Conservation (phyloP, 2,888 invertebrate genomes). For the Herminia tarsipennalis region DNA sequence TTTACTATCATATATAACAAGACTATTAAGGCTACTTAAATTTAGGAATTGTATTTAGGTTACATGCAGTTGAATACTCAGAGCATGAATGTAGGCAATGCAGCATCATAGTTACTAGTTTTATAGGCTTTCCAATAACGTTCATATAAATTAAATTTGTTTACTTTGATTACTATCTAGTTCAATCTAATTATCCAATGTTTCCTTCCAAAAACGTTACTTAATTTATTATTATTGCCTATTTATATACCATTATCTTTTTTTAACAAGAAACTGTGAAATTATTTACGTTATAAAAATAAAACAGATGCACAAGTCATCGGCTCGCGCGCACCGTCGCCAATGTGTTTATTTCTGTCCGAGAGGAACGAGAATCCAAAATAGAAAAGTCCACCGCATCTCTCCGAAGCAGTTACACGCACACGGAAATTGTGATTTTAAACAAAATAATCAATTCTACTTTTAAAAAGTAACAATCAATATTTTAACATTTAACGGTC, state of each 20-base stretch:
- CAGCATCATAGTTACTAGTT: too few species aligned
- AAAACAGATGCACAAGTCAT: slow-evolving; percentile 56
- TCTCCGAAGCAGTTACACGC: slow-evolving; percentile 70
- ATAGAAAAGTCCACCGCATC: slow-evolving; percentile 81
- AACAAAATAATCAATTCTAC: slow-evolving; percentile 42
- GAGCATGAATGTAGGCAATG: too few species aligned
- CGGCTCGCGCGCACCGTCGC: slow-evolving; percentile 62
- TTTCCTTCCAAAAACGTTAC: too few species aligned
- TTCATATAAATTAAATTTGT: too few species aligned
- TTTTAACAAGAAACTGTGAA: slow-evolving; percentile 4
- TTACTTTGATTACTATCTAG: too few species aligned
- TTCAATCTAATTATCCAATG: too few species aligned
- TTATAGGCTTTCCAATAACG: too few species aligned
- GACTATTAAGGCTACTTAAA: too few species aligned
- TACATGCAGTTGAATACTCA: too few species aligned
- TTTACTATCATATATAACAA: too few species aligned
- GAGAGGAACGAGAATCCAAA: slow-evolving; percentile 69
- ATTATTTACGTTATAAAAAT: slow-evolving; percentile 45
- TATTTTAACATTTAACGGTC: slow-evolving; percentile 15
- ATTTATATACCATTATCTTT: neutral
- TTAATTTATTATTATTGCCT: too few species aligned
- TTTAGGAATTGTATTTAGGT: too few species aligned
- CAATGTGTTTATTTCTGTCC: slow-evolving; percentile 79
- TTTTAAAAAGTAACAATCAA: slow-evolving; percentile 25
- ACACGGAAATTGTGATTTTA: slow-evolving; percentile 49